Percentiles rank a stretch among this genome's conserved stretches.
Conservation (phyloP, 1,140 invertebrate species). For the Homalodisca vitripennis region DNA sequence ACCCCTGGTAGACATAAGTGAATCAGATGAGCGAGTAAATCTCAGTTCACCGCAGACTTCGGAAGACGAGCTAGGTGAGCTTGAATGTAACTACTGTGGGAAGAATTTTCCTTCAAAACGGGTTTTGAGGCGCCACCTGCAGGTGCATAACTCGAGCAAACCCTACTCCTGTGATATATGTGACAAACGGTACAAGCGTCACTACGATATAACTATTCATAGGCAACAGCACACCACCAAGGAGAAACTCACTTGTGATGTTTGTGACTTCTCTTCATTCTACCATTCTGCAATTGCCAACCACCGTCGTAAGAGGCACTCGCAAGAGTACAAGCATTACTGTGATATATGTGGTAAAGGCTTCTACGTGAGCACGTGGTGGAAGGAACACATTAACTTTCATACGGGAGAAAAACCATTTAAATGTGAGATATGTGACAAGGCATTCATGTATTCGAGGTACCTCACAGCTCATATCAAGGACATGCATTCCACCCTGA, state of each 20-base stretch:
- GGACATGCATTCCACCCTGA: slow-evolving; percentile 32
- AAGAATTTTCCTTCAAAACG: slow-evolving; percentile 51
- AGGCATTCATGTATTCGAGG: slow-evolving; percentile 50
- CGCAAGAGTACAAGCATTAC: slow-evolving; percentile 46
- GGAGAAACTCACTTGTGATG: slow-evolving; percentile 47
- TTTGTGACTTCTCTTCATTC: slow-evolving; percentile 48
- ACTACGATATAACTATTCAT: slow-evolving; percentile 49
- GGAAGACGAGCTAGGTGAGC: background rate
- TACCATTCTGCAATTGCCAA: slow-evolving; percentile 48
- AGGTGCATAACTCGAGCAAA: slow-evolving; percentile 50
- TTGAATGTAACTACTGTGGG: slow-evolving; percentile 32
- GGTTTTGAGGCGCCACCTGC: slow-evolving; percentile 52
- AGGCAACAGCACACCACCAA: slow-evolving; percentile 46
- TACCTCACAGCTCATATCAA: slow-evolving; percentile 40
- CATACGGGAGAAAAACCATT: slow-evolving; percentile 55
- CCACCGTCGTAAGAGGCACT: slow-evolving; percentile 49
- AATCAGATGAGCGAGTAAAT: background rate
- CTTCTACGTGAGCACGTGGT: slow-evolving; percentile 49
- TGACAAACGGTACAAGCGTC: slow-evolving; percentile 51
- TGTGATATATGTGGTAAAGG: slow-evolving; percentile 52
- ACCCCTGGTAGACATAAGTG: background rate
- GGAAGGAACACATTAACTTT: slow-evolving; percentile 42
- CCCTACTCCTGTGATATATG: slow-evolving; percentile 54
- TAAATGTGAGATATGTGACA: slow-evolving; percentile 56
- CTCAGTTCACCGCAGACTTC: background rate